Conservation (phyloP, 2,113 vertebrate species). For the Otocyon megalotis region DNA sequence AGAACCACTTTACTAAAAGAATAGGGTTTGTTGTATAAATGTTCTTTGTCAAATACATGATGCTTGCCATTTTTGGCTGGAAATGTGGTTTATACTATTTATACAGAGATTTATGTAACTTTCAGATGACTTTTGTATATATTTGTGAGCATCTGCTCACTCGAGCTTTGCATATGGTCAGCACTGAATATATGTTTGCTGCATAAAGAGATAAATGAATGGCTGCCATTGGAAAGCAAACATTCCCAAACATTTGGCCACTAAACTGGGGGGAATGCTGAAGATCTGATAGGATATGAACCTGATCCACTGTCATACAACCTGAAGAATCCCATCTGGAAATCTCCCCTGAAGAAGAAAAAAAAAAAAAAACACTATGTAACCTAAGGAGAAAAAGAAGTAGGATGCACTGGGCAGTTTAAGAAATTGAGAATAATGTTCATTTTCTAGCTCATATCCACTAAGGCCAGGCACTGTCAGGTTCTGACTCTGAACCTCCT, state of each 20-base stretch:
- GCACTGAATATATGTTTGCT: not conserved
- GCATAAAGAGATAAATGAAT: constrained; percentile 67
- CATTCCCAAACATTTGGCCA: constrained; percentile 69
- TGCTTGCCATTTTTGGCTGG: constrained; percentile 31
- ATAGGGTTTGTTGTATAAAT: constrained; percentile 29
- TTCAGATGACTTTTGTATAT: constrained; percentile 55
- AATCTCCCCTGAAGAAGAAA: not conserved
- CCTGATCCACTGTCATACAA: not conserved
- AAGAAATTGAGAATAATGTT: not conserved
- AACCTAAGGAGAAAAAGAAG: not conserved
- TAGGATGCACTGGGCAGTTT: not conserved
- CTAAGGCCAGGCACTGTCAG: too few relatives aligned
- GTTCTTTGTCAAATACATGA: constrained; percentile 54
- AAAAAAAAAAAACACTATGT: not conserved
- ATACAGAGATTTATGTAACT: constrained; percentile 34
- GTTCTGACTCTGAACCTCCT: not conserved
- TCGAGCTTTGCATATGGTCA: constrained; percentile 32
- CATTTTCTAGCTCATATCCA: not conserved
- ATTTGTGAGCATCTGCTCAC: not conserved
- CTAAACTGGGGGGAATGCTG: not conserved
- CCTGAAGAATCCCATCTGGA: constrained; percentile 65
- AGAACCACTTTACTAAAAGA: constrained; percentile 47
- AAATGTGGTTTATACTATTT: constrained; percentile 37
- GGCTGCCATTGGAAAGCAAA: constrained; percentile 67
- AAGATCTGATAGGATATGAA: not conserved